Base-by-base conservation (phyloP, 2,888 invertebrate genomes). In the Melieria omissa region DNA sequence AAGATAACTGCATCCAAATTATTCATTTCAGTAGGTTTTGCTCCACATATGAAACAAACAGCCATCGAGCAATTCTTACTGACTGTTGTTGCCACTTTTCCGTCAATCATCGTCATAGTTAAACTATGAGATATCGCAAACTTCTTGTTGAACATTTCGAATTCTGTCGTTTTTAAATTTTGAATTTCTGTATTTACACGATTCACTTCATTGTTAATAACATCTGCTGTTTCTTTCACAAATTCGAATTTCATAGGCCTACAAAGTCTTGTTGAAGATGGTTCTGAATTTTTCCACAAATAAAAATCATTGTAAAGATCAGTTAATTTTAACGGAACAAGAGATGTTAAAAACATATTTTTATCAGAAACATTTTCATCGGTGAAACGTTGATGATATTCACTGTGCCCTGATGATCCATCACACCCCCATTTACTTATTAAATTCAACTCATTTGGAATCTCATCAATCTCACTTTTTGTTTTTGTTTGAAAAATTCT, bases 51-150 rank as follows among this genome's bases (percentile, higher is more conserved):
- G 65, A 70, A 70, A 65, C 60, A 70, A 70, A 66, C 66, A 45
- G 71, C 62, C 67, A 68, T 72, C 16, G 72, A 67, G 54, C 46
- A 68, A 64, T 47, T 72, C 57, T 55, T 62, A 63, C 55, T 68
- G 52, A 64, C 64, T 14, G 58, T 62, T 54, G 63, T 72, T 62
- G 71, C 71, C 47, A 71, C 71, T 71, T 71, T 66, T 55, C 66
- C 71, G 47, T 63, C 62, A 60, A 69, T 69, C 69, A 70, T 70
- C n/a, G 64, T 70, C 42, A 65, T 46, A 45, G 46, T 62, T 54
- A 66, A 62, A 46, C 55, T 66, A 66, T 71, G 65, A 65, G 61
- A 61, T 54, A 66, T 60, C 44, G 45, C 44, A 62, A 71, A 66
- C 45, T 58, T 62, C 42, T 47, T 62, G 14, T 61, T 68, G 12